Percentiles rank a stretch among this genome's conserved stretches.
Evolutionary conservation across 2,797 vertebrate genomes (phyloP).

Genomic region (Platalea minor): DNA sequence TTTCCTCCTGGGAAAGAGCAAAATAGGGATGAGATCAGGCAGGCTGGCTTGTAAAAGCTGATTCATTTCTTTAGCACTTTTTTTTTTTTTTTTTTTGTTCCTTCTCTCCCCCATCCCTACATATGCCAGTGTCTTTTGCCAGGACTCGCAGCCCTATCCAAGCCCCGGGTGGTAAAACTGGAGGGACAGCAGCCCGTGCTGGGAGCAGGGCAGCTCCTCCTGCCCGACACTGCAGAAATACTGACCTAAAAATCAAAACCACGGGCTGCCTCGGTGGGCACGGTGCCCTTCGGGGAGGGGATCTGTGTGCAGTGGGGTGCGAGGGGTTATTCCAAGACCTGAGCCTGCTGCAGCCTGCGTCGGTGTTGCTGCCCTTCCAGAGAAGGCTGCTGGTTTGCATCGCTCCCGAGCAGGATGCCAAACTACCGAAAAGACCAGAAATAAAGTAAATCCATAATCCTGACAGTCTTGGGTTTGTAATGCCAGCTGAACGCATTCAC

Average conservation of each 20-base stretch:
- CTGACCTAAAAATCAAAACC: background rate
- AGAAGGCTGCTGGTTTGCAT: no score
- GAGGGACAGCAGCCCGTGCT: background rate
- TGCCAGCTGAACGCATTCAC: background rate
- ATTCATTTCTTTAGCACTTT: background rate
- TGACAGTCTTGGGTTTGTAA: background rate
- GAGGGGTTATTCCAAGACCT: background rate
- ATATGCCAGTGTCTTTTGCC: background rate
- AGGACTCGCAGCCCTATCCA: background rate
- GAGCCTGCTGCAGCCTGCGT: background rate
- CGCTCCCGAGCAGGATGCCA: background rate
- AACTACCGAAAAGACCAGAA: background rate
- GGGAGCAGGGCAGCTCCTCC: background rate
- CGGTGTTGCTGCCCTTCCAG: background rate
- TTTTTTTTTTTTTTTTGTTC: no score
- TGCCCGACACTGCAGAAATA: background rate
- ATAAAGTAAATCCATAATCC: background rate
- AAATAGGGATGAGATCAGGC: slow-evolving; percentile 40
- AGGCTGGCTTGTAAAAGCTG: slow-evolving; percentile 13
- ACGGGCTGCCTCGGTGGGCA: background rate
- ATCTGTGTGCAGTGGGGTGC: background rate
- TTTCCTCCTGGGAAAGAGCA: slow-evolving; percentile 49
- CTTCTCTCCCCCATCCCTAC: background rate
- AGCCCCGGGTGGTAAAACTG: background rate
- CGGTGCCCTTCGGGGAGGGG: rapidly evolving